Evolutionary conservation across 2,888 invertebrate species (phyloP), one percentile per base, ranked within the genome.

Genomic region (Cephus sareptanus): DNA sequence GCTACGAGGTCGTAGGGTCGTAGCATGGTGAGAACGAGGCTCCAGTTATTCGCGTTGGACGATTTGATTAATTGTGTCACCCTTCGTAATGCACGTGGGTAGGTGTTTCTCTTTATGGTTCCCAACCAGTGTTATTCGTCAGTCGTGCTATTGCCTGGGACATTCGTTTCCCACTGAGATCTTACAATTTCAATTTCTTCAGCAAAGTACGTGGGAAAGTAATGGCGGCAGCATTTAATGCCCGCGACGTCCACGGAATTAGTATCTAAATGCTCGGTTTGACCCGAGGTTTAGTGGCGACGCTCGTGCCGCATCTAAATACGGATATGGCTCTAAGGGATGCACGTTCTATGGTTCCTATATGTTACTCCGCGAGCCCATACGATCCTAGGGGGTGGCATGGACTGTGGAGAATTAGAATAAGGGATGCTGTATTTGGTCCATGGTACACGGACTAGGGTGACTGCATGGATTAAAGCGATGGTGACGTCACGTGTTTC

Each of bases 401-500:
- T 70, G 74, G 76, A 34, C 74, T 75, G 70, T 34, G 30, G 73
- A 73, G 73, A 77, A 74, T 33, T 56, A 74, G 77, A 76, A 70
- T 40, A 33, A 75, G 76, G 56, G 56, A 13, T 11, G 34, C 34
- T 30, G 35, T n/a, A 40, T 30, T 4, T 56, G 34, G 34, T 69
- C 23, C 69, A 74, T 6, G 76, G 31, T 71, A 30, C 75, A 75
- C 71, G 75, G 74, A 68, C 73, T 56, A 69, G 85, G 80, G 81
- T 84, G 86, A 87, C 86, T 90, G 89, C 90, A 90, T 89, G 91
- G 40, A 90, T 90, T 91, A 90, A 90, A 88, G 89, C 89, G 89
- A 89, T 87, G 86, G 88, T 83, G 82, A 84, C 88, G 88, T 89
- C 89, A 91, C 91, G 90, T 90, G 90, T 91, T 91, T 89, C 89